Evolutionary conservation across 2,797 vertebrate species (phyloP).

Genomic region (Eulemur albifrons): DNA sequence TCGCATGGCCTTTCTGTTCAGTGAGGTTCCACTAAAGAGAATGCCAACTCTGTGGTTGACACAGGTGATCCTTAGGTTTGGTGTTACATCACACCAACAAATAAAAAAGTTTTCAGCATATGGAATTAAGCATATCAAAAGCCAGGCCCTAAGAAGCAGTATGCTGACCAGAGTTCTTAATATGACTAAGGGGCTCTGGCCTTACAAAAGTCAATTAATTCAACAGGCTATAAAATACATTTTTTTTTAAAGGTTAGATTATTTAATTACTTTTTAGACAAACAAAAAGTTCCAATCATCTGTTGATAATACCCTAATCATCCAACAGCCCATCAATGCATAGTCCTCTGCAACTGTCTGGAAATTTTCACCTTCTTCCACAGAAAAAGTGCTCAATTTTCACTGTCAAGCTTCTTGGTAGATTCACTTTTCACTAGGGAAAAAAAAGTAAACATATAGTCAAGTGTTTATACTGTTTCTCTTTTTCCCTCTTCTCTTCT

Average conservation of each 20-base stretch:
- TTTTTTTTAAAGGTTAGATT: neutral
- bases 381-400: constrained; percentile 78
- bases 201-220: constrained; percentile 11
- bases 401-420: constrained; percentile 69
- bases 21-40: neutral
- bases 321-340: constrained; percentile 17
- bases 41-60: neutral
- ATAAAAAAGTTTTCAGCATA: neutral
- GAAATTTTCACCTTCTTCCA: constrained; percentile 79
- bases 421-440: constrained; percentile 80
- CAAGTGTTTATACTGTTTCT: constrained; percentile 73
- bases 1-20: neutral
- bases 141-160: neutral
- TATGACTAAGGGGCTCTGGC: neutral
- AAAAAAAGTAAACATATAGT: constrained; percentile 70
- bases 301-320: neutral
- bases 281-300: neutral
- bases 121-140: neutral
- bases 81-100: neutral
- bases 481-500: constrained; percentile 11
- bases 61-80: neutral
- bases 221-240: constrained; percentile 21
- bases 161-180: neutral
- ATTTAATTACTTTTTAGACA: constrained; percentile 62
- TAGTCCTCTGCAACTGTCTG: constrained; percentile 69